Evolutionary conservation across 23 tunicate species (phyloP).

Genomic region (Aplidium turbinatum): DNA sequence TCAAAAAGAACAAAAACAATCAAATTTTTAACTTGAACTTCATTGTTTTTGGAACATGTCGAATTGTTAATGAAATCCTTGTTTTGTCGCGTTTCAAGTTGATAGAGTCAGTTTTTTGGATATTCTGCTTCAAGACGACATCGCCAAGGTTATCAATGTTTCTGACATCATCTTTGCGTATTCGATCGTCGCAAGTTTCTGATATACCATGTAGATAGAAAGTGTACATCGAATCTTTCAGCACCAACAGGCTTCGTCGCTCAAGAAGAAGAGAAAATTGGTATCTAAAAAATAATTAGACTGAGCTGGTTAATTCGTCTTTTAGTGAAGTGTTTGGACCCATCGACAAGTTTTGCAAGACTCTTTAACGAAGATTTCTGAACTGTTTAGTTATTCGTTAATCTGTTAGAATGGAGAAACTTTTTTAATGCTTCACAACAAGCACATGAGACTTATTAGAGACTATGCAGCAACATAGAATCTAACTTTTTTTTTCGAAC

Average conservation of each 20-base stretch:
- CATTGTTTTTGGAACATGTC: slow-evolving; percentile 66
- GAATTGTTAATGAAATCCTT: slow-evolving; percentile 69
- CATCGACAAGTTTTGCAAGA: too few species aligned
- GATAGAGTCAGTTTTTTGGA: not conserved
- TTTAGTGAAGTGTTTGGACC: too few species aligned
- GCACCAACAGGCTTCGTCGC: slow-evolving; percentile 56
- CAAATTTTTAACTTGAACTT: slow-evolving; percentile 43
- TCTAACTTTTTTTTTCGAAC: too few species aligned
- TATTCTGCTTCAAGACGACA: not conserved
- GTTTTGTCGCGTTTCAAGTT: slow-evolving; percentile 10
- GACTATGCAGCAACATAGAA: too few species aligned
- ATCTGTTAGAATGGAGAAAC: too few species aligned
- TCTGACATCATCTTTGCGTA: slow-evolving; percentile 12
- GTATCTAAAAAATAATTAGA: slow-evolving; percentile 28
- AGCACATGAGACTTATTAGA: too few species aligned
- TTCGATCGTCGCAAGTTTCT: slow-evolving; percentile 25
- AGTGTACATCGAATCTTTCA: slow-evolving; percentile 49
- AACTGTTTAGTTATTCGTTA: too few species aligned
- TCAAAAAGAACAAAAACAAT: not conserved
- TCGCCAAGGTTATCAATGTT: slow-evolving; percentile 41
- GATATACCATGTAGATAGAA: slow-evolving; percentile 64
- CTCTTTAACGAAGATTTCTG: too few species aligned
- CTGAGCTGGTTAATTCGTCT: too few species aligned
- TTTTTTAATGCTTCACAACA: too few species aligned
- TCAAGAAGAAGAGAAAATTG: slow-evolving; percentile 55